Evolutionary conservation across 2,113 vertebrate genomes (phyloP).

Genomic region (Pelobates fuscus): DNA sequence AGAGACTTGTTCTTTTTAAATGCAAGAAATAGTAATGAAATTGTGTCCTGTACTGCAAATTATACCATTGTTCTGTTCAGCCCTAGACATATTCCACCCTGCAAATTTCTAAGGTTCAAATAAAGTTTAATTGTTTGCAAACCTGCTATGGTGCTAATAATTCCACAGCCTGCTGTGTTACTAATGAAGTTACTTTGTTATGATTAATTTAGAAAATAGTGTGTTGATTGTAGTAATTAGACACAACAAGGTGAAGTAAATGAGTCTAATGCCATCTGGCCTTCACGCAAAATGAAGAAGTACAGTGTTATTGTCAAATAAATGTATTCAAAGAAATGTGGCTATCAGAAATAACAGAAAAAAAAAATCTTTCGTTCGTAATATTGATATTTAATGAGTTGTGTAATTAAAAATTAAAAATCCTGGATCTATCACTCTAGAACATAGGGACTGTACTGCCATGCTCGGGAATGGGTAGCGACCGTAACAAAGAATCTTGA

Average conservation of each 20-base stretch:
- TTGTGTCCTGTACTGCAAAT: conserved; percentile 59
- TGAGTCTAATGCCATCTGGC: conserved; percentile 96
- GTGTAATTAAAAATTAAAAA: neutral
- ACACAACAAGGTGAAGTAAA: conserved; percentile 99
- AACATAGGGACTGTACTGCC: neutral
- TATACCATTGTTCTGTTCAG: conserved; percentile 60
- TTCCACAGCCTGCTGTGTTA: conserved; percentile 83
- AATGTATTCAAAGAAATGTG: conserved; percentile 85
- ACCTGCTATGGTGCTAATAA: conserved; percentile 88
- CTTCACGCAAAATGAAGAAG: conserved; percentile 87
- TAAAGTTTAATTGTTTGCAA: conserved; percentile 90
- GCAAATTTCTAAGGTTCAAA: conserved; percentile 88
- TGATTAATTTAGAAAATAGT: conserved; percentile 99
- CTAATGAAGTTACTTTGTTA: conserved; percentile 97
- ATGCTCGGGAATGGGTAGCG: neutral
- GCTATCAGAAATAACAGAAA: neutral
- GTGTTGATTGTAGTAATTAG: conserved; percentile 99
- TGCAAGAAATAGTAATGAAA: conserved; percentile 20
- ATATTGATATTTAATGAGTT: neutral
- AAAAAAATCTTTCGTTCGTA: neutral
- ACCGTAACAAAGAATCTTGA: neutral
- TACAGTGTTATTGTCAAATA: conserved; percentile 87
- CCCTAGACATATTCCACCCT: conserved; percentile 80
- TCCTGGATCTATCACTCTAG: neutral
- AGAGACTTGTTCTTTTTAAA: conserved; percentile 2